phyloP scores from a whole-genome alignment of 2,888 invertebrate species.

The Parascotia fuliginaria region DNA sequence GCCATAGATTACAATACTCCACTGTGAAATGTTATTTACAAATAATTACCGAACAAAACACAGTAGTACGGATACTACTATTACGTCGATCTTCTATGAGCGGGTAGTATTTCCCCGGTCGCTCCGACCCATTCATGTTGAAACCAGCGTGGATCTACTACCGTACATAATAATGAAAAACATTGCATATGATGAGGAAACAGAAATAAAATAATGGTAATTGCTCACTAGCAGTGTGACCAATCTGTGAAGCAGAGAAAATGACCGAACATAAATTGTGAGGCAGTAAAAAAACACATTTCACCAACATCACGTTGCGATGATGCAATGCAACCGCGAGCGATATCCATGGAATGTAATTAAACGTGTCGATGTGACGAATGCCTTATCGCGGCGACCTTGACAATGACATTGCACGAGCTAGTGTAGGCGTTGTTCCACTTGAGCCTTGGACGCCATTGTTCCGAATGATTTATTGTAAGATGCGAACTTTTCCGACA shows the following conservation, averaged over 20 bases:
- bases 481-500: constrained; percentile 9
- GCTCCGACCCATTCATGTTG: no score
- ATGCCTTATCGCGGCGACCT: constrained; percentile 74
- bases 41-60: no score
- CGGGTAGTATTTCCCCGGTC: no score
- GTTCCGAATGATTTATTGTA: constrained; percentile 31
- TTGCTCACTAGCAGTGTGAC: constrained; percentile 39
- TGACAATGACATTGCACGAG: constrained; percentile 76
- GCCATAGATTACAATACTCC: constrained; percentile 3
- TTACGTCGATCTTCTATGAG: no score
- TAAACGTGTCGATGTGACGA: constrained; percentile 74
- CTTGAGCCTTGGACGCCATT: constrained; percentile 30
- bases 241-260: constrained; percentile 44
- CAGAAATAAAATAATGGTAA: constrained; percentile 30
- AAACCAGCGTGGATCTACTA: no score
- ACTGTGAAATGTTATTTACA: background rate
- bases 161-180: no score
- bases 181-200: constrained; percentile 11
- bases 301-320: constrained; percentile 63
- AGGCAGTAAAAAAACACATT: constrained; percentile 47
- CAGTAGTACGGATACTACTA: no score
- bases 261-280: constrained; percentile 42
- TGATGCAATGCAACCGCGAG: constrained; percentile 73
- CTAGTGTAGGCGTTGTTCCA: constrained; percentile 19
- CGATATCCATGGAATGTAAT: constrained; percentile 80